Evolutionary conservation across 1,140 invertebrate species (phyloP), one percentile per base, ranked within the genome.

Genomic region (Brevipalpus yothersi): DNA sequence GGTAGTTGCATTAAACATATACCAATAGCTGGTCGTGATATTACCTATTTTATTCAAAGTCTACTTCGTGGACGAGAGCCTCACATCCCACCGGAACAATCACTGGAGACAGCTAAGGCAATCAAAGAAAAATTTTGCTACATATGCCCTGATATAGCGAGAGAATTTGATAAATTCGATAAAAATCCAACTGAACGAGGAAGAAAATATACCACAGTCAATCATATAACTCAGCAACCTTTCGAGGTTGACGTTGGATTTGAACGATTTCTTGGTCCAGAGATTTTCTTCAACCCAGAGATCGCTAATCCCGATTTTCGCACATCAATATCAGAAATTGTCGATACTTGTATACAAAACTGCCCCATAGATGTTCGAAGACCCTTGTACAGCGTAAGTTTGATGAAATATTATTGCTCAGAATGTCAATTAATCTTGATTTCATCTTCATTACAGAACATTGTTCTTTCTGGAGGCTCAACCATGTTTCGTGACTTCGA

Each of bases 1-100:
- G 95, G 95, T 59, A 97, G 92, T 68, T 98, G 94, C 74, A 99
- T 99, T 64, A 99, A 99, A 73, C 94, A 99, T 74, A 98, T 99
- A 74, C 95, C 95, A 19, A 97, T 99, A 69, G 95, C 95, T 67
- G 95, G 95, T 15, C 79, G 95, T 54, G 94, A 98, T 72, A 96
- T 99, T 64, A 99, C 95, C 17, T 97, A 93, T 68, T 99, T 99
- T 69, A 96, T 99, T 68, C 95, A 99, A 70, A 91, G 87, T 62
- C 75, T 99, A 55, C 75, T 99, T 54, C 78, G 95, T 67, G 95
- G 99, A 74, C 75, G 95, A 55, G 94, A 98, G 76, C 81, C 91
- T 59, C 88, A 88, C 41, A 95, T 99, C 70, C 95, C 95, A 41
- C 92, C 95, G 4, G 94, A 99, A 76, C 92, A 98, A 73, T 95